phyloP scores from a whole-genome alignment of 2,797 vertebrate species.

The Esox lucius region DNA sequence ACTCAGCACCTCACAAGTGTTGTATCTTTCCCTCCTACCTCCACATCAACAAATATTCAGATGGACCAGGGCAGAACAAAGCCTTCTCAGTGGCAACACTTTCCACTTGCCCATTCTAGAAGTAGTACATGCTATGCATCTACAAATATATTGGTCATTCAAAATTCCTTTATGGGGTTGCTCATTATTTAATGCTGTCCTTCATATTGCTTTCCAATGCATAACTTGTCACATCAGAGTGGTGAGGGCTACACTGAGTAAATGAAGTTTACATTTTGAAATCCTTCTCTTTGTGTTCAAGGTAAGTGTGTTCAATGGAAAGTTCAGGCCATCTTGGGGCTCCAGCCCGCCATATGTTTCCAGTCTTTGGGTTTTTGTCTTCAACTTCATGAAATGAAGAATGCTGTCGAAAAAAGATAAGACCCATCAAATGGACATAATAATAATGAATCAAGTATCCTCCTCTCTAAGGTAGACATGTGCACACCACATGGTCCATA shows the following conservation, averaged over 20 bases:
- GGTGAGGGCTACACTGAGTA: conserved; percentile 14
- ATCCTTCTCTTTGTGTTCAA: conserved; percentile 26
- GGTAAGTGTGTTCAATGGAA: background rate
- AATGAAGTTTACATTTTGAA: conserved; percentile 23
- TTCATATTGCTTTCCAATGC: background rate
- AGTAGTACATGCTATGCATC: background rate
- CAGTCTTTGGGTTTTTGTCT: conserved; percentile 61
- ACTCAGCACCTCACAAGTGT: background rate
- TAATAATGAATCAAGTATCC: conserved; percentile 65
- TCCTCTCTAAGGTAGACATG: conserved; percentile 58
- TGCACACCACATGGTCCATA: conserved; percentile 72
- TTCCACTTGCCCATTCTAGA: background rate
- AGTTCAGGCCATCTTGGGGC: conserved; percentile 40
- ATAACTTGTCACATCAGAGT: background rate
- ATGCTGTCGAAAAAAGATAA: conserved; percentile 66
- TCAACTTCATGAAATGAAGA: conserved; percentile 48
- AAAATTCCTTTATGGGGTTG: conserved; percentile 9
- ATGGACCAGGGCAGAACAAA: conserved; percentile 16
- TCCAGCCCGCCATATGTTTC: conserved; percentile 64
- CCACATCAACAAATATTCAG: conserved; percentile 18
- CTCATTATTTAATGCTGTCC: background rate
- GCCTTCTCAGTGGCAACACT: background rate
- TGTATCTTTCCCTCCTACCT: conserved; percentile 10
- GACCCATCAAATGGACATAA: conserved; percentile 58
- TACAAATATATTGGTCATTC: conserved; percentile 1